Conservation (phyloP, 1,140 invertebrate species). For the Macrobrachium nipponense region DNA sequence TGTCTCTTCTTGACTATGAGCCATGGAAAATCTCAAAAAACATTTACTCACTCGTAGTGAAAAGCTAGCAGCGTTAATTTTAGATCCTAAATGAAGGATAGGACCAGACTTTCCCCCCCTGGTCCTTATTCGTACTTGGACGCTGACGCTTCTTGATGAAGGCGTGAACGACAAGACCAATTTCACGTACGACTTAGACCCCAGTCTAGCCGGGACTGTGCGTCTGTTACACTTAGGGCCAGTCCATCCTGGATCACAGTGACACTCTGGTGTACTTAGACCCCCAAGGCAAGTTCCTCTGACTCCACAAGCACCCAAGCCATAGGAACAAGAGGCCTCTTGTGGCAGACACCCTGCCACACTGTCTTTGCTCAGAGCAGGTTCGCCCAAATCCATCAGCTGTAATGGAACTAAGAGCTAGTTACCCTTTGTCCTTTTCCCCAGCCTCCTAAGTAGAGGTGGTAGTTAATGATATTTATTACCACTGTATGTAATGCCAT, state of each 20-base stretch:
- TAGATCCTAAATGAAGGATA: too few relatives aligned
- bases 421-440: not conserved
- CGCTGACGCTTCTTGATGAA: not conserved
- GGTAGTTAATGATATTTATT: not conserved
- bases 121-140: not conserved
- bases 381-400: constrained; percentile 2
- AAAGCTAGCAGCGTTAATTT: too few relatives aligned
- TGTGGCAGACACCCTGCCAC: not conserved
- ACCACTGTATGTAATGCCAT: too few relatives aligned
- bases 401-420: not conserved
- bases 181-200: not conserved
- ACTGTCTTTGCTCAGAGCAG: not conserved
- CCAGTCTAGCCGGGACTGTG: not conserved
- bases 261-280: not conserved
- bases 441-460: not conserved
- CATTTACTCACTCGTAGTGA: too few relatives aligned
- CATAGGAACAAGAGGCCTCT: not conserved
- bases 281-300: not conserved
- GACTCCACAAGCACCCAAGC: not conserved
- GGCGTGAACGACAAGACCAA: not conserved
- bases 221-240: not conserved
- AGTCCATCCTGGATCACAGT: not conserved
- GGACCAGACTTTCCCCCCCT: not conserved
- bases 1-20: too few relatives aligned
- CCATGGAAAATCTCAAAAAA: too few relatives aligned